phyloP scores from a whole-genome alignment of 1,140 invertebrate species.

The Mercenaria mercenaria region DNA sequence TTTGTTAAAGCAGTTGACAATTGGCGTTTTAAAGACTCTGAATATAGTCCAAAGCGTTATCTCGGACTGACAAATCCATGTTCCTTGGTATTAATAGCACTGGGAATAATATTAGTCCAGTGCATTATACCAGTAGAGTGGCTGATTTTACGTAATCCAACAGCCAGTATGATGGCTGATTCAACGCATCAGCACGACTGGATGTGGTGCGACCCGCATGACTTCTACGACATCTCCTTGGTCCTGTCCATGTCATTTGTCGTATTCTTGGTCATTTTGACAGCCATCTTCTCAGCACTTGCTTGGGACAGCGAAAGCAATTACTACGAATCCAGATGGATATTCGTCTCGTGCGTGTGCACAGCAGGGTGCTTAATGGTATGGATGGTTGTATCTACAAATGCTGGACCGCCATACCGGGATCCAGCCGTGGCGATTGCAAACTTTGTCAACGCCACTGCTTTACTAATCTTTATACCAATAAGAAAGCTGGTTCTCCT shows the following conservation, averaged over 20 bases:
- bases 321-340: slow-evolving; percentile 86
- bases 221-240: slow-evolving; percentile 85
- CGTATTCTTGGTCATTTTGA: slow-evolving; percentile 86
- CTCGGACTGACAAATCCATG: slow-evolving; percentile 80
- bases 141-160: slow-evolving; percentile 77
- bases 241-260: slow-evolving; percentile 87
- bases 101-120: slow-evolving; percentile 85
- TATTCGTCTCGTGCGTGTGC: slow-evolving; percentile 83
- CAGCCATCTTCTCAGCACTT: slow-evolving; percentile 85
- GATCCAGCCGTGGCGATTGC: slow-evolving; percentile 84
- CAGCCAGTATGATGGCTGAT: slow-evolving; percentile 68
- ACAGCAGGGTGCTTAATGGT: slow-evolving; percentile 85
- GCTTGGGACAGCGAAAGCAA: slow-evolving; percentile 85
- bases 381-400: slow-evolving; percentile 86
- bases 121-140: slow-evolving; percentile 82
- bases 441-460: slow-evolving; percentile 85
- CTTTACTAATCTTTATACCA: slow-evolving; percentile 84
- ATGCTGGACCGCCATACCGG: slow-evolving; percentile 80
- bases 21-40: slow-evolving; percentile 83
- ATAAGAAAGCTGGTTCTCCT: slow-evolving; percentile 85
- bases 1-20: slow-evolving; percentile 87
- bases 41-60: slow-evolving; percentile 76
- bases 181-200: slow-evolving; percentile 73
- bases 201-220: slow-evolving; percentile 81
- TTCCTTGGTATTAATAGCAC: slow-evolving; percentile 84